Percentiles rank a stretch among this genome's conserved stretches.
phyloP scores from a whole-genome alignment of 2,888 invertebrate species.

The Stenurella melanura region DNA sequence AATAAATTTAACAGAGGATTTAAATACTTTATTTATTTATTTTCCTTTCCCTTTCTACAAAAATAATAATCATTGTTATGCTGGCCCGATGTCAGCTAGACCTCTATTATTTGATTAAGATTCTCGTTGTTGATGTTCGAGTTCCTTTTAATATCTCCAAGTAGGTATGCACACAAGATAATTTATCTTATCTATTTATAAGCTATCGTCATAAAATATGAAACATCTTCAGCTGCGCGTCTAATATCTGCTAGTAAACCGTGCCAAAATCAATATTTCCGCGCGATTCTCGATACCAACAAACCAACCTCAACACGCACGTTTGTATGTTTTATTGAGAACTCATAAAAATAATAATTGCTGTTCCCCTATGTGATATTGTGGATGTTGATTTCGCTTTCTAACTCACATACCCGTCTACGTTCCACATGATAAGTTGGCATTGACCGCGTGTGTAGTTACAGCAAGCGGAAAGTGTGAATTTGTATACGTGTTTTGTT shows the following conservation, averaged over 20 bases:
- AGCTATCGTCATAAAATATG: constrained; percentile 14
- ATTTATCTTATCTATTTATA: constrained; percentile 20
- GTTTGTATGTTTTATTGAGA: constrained; percentile 33
- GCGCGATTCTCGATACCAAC: constrained; percentile 33
- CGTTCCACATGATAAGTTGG: constrained; percentile 27
- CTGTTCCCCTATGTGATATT: constrained; percentile 38
- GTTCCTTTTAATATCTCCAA: background rate
- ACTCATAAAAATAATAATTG: constrained; percentile 39
- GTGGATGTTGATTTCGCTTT: constrained; percentile 1
- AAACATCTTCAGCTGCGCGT: constrained; percentile 20
- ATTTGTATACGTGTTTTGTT: constrained; percentile 42
- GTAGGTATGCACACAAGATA: background rate
- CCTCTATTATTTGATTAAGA: background rate
- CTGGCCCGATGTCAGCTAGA: background rate
- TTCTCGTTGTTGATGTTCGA: background rate
- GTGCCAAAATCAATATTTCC: constrained; percentile 63
- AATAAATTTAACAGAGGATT: too few species aligned
- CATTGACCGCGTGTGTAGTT: constrained; percentile 34
- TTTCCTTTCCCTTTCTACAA: too few species aligned
- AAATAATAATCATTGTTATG: background rate
- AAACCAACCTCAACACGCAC: constrained; percentile 26
- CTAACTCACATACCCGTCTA: background rate
- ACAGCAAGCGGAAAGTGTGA: constrained; percentile 13
- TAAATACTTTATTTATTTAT: too few species aligned
- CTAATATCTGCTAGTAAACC: constrained; percentile 27